Evolutionary conservation across 2,888 invertebrate species (phyloP).

Genomic region (Pemphredon lugubris): DNA sequence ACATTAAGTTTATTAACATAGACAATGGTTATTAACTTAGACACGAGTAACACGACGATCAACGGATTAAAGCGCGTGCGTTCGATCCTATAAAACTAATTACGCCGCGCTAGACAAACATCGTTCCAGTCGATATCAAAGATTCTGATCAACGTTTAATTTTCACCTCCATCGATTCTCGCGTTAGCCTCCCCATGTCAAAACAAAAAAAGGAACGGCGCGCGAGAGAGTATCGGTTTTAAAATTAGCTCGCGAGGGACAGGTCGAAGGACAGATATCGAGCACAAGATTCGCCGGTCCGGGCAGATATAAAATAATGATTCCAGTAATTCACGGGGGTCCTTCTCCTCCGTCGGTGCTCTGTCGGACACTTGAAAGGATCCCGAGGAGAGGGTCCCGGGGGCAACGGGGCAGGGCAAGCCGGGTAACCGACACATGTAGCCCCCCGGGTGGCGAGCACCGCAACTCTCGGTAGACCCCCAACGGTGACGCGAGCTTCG

Average conservation of each 20-base stretch:
- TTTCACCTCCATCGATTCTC: not conserved
- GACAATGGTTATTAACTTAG: no score
- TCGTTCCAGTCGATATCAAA: no score
- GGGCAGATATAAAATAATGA: slow-evolving; percentile 65
- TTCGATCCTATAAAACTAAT: no score
- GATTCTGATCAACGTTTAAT: no score
- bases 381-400: slow-evolving; percentile 50
- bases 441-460: slow-evolving; percentile 72
- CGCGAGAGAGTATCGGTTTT: not conserved
- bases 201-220: not conserved
- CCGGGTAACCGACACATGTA: slow-evolving; percentile 76
- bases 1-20: no score
- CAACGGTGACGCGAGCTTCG: slow-evolving; percentile 71
- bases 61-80: no score
- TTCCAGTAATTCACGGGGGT: slow-evolving; percentile 68
- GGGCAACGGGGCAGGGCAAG: slow-evolving; percentile 41
- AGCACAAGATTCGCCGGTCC: slow-evolving; percentile 2
- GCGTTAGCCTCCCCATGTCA: not conserved
- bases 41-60: no score
- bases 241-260: not conserved
- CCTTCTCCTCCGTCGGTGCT: slow-evolving; percentile 25
- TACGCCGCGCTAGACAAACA: no score
- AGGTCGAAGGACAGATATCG: not conserved
- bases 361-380: slow-evolving; percentile 76
- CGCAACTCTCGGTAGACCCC: slow-evolving; percentile 72